Evolutionary conservation across 2,113 vertebrate genomes (phyloP).

Genomic region (Brachypodius melanocephalos): DNA sequence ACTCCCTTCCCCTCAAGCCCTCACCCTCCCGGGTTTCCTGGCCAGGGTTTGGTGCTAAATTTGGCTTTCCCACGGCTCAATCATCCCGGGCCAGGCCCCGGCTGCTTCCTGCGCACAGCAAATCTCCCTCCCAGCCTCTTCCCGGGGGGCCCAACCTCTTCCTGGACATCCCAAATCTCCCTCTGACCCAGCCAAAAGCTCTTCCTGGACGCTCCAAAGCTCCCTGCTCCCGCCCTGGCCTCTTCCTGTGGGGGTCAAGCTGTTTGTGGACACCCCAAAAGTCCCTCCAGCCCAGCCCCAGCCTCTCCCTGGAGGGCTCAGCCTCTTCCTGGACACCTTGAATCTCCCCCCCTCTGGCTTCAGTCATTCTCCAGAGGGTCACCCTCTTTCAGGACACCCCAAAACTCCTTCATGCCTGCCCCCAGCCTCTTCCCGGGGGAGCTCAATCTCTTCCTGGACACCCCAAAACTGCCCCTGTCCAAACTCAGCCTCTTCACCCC

Average conservation of each 20-base stretch:
- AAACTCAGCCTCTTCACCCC: not conserved
- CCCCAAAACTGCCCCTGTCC: not conserved
- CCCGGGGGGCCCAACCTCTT: not conserved
- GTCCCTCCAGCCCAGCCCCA: not conserved
- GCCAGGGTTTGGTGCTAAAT: not conserved
- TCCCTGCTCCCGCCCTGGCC: not conserved
- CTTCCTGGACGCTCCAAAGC: not conserved
- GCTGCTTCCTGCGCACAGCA: not conserved
- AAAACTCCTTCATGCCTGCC: not conserved
- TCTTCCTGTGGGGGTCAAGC: not conserved
- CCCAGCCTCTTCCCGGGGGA: not conserved
- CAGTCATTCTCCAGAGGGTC: not conserved
- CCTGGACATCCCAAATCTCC: not conserved
- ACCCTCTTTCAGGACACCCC: not conserved
- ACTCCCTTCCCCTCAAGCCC: too few species aligned
- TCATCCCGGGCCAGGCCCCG: not conserved
- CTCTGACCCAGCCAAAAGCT: not conserved
- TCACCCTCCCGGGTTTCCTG: not conserved
- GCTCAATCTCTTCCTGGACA: not conserved
- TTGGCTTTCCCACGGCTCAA: not conserved
- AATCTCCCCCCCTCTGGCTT: too few species aligned
- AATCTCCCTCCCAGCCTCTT: not conserved
- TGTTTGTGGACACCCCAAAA: not conserved
- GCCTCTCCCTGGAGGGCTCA: not conserved
- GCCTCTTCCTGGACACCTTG: not conserved